Evolutionary conservation across 2,797 vertebrate species (phyloP).

Genomic region (Scarus forsteni): DNA sequence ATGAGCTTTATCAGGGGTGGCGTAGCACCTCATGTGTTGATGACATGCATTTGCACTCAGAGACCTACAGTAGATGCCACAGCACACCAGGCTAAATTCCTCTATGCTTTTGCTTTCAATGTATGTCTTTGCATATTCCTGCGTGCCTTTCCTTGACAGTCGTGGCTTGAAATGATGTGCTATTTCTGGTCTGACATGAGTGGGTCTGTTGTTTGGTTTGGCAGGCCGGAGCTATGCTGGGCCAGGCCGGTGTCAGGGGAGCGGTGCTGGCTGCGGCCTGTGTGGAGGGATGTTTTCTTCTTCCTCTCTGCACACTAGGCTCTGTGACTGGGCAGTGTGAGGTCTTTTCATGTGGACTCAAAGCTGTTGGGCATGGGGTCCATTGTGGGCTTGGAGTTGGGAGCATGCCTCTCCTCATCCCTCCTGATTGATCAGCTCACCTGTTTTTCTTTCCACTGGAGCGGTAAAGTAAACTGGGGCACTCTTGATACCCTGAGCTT

Average conservation of each 20-base stretch:
- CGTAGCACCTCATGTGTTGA: no score
- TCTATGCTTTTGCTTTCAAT: slow-evolving; percentile 8
- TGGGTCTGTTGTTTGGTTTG: slow-evolving; percentile 74
- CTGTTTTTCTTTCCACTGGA: slow-evolving; percentile 77
- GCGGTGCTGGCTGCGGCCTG: slow-evolving; percentile 45
- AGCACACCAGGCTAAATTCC: no score
- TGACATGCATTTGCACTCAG: no score
- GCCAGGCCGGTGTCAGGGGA: slow-evolving; percentile 62
- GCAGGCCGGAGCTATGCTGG: slow-evolving; percentile 47
- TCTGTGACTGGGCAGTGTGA: slow-evolving; percentile 70
- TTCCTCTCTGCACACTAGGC: slow-evolving; percentile 58
- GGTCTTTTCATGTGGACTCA: slow-evolving; percentile 64
- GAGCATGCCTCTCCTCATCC: slow-evolving; percentile 75
- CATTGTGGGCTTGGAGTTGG: slow-evolving; percentile 65
- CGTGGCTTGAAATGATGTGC: slow-evolving; percentile 55
- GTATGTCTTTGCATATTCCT: neutral
- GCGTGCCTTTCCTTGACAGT: slow-evolving; percentile 37
- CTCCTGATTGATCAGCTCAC: slow-evolving; percentile 68
- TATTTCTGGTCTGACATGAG: slow-evolving; percentile 72
- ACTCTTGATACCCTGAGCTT: slow-evolving; percentile 62
- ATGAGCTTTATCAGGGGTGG: no score
- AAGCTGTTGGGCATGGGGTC: slow-evolving; percentile 64
- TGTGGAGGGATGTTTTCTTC: slow-evolving; percentile 65
- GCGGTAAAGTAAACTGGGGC: slow-evolving; percentile 76
- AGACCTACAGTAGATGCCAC: no score